These are phyloP conservation scores for Galaxias olidus DNA, from an alignment of 2,797 vertebrate genomes.

Conservation along the genomic window DNA sequence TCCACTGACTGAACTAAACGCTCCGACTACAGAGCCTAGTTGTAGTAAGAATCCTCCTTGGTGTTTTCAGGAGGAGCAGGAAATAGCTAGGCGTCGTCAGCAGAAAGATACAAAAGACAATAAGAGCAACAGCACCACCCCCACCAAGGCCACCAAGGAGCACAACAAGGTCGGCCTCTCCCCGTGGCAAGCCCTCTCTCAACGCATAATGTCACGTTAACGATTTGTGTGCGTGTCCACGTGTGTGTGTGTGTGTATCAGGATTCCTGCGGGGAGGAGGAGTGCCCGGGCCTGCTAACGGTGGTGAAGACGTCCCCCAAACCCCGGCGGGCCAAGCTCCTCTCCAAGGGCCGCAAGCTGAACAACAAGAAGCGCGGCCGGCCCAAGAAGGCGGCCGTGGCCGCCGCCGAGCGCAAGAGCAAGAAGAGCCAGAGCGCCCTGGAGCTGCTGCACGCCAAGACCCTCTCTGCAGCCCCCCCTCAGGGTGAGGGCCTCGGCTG, in stretches of 20 bases:
- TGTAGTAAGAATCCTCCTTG: no score
- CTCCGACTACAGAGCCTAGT: no score
- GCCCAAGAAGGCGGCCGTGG: conserved; percentile 87
- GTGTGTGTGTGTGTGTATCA: conserved; percentile 44
- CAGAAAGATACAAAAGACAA: conserved; percentile 88
- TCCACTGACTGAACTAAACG: no score
- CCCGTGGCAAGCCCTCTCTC: neutral
- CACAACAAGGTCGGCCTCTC: conserved; percentile 59
- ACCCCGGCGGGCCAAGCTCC: conserved; percentile 84
- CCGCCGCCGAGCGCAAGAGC: conserved; percentile 84
- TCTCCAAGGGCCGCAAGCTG: conserved; percentile 91
- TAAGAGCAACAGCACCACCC: conserved; percentile 95
- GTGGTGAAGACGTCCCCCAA: conserved; percentile 87
- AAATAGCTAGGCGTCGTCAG: conserved; percentile 90
- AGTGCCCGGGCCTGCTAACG: conserved; percentile 75
- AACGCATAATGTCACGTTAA: no score
- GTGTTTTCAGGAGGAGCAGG: conserved; percentile 98
- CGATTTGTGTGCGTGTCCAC: neutral
- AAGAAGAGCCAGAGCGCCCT: conserved; percentile 91
- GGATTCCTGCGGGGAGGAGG: conserved; percentile 93
- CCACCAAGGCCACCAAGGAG: conserved; percentile 92
- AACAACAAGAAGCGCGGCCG: conserved; percentile 93
- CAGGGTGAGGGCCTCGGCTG: conserved; percentile 96
- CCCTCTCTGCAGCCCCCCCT: conserved; percentile 86
- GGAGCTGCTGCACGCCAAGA: conserved; percentile 91